A percentile compares a stretch with the other conserved stretches of the same genome.
These are phyloP conservation scores for Blastomussa wellsi DNA, from an alignment of 92 coral and sea anemone species.

Conservation along the genomic window DNA sequence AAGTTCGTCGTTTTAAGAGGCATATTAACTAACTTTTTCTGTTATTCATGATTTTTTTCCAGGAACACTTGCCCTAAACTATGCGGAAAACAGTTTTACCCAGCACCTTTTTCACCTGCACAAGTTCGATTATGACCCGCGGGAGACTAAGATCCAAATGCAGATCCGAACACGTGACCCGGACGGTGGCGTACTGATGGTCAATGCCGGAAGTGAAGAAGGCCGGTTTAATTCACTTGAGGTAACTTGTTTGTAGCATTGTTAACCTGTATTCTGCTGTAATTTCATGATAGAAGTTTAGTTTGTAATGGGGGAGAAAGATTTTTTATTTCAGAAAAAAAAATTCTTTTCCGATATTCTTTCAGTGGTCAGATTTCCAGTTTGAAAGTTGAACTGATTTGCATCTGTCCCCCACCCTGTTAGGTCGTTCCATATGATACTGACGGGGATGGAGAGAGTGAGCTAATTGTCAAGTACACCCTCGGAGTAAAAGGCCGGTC, in stretches of 20 bases:
- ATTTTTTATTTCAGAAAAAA: too few relatives aligned
- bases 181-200: slow-evolving; percentile 84
- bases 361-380: neutral
- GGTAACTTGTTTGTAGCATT: slow-evolving; percentile 35
- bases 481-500: slow-evolving; percentile 57
- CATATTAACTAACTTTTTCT: neutral
- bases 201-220: slow-evolving; percentile 63
- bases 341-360: neutral
- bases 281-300: too few relatives aligned
- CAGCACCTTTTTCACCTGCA: slow-evolving; percentile 54
- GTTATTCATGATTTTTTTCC: neutral
- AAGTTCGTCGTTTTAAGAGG: neutral
- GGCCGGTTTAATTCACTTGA: slow-evolving; percentile 59
- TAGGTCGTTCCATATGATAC: slow-evolving; percentile 38
- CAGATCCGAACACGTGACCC: slow-evolving; percentile 87
- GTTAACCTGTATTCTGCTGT: neutral
- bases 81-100: slow-evolving; percentile 65
- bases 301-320: too few relatives aligned
- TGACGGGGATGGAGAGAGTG: slow-evolving; percentile 41
- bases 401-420: neutral
- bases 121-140: slow-evolving; percentile 72
- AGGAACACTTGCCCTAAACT: slow-evolving; percentile 71
- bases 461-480: slow-evolving; percentile 71
- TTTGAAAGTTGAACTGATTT: neutral
- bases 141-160: slow-evolving; percentile 81